Evolutionary conservation across 2,888 invertebrate species (phyloP), one percentile per base, ranked within the genome.

Genomic region (Clepsis dumicolana): DNA sequence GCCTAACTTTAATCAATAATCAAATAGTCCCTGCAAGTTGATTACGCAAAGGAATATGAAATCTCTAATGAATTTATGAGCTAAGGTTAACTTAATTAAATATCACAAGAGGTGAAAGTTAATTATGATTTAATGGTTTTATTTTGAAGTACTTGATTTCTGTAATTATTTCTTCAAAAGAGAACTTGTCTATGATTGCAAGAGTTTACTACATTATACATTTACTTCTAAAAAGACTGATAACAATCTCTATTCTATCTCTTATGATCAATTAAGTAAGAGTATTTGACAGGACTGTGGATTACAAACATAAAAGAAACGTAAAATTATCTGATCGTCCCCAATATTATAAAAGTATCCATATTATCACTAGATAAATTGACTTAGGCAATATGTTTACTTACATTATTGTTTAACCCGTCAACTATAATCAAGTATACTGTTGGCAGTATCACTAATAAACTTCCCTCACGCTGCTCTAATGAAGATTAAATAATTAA

Each of bases 1-100:
- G 38, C 24, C 27, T 12, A 65, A 27, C 56, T 65, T n/a, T 38
- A 38, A 57, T 27, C 35, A 41, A 64, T 38, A 38, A 16, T 8
- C 16, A 3, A n/a, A n/a, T n/a, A 38, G n/a, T n/a, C 38, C 38
- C n/a, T n/a, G n/a, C 38, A 50, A 21, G 3, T 50, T n/a, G n/a
- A n/a, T 50, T 48, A 14, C 24, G 21, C 10, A 24, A 8, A 24
- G 50, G 24, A 50, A 53, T 16, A 8, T 3, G 53, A n/a, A 38
- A 38, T 35, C 8, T 29, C 0, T 29, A 29, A 8, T 29, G 29
- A 29, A 29, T 35, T 35, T 35, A 35, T 12, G 10, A 35, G 32
- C 32, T 35, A 2, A 35, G 2, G 12, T 10, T 35, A 35, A 35
- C 12, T 12, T 35, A 35, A 35, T 35, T 12, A 35, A 35, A 10